A percentile compares a stretch with the other conserved stretches of the same genome.
Evolutionary conservation across 2,113 vertebrate species (phyloP).

Genomic region (Ptilonorhynchus violaceus): DNA sequence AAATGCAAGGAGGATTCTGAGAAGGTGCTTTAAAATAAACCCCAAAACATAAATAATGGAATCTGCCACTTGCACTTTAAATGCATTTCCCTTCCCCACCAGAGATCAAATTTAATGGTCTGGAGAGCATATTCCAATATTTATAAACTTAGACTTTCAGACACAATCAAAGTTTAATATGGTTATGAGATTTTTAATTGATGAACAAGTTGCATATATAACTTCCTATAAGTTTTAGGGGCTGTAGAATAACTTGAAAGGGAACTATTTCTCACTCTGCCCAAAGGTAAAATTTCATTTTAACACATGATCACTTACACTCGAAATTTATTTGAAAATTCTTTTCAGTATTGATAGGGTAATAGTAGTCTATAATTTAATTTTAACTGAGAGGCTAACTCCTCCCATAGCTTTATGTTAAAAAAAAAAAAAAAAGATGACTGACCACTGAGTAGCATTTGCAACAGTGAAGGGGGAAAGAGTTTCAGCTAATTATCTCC

Average conservation of each 20-base stretch:
- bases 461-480: background rate
- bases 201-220: background rate
- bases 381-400: background rate
- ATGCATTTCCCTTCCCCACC: background rate
- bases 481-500: background rate
- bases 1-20: background rate
- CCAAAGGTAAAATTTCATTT: background rate
- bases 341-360: background rate
- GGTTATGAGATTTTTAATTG: background rate
- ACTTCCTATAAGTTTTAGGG: fast-evolving
- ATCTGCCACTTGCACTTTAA: background rate
- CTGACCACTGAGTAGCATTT: background rate
- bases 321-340: background rate
- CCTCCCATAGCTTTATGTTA: background rate
- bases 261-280: background rate
- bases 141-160: background rate
- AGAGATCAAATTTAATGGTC: background rate
- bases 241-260: background rate
- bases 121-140: background rate
- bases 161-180: background rate
- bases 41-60: background rate
- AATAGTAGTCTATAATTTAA: background rate
- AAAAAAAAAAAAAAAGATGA: background rate
- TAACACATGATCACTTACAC: background rate
- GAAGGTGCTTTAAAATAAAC: background rate